phyloP scores from a whole-genome alignment of 1,140 invertebrate species.

The Meteorus sp. region DNA sequence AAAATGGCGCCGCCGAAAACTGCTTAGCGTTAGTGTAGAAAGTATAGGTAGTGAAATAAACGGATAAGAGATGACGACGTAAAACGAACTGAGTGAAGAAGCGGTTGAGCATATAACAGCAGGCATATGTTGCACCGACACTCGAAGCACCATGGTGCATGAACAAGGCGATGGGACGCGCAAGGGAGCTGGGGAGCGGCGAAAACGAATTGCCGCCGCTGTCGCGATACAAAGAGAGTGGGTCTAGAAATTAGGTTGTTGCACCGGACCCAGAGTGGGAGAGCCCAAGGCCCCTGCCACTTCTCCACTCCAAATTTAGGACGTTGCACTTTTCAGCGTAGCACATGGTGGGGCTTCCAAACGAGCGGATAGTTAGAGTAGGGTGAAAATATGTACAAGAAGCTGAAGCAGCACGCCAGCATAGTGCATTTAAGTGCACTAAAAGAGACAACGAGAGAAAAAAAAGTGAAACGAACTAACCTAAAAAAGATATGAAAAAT shows the following conservation, averaged over 20 bases:
- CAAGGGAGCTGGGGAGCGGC: constrained; percentile 24
- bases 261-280: constrained; percentile 48
- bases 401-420: background rate
- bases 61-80: constrained; percentile 25
- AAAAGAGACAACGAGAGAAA: constrained; percentile 10
- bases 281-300: constrained; percentile 57
- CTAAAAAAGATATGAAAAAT: too few species aligned
- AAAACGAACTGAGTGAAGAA: constrained; percentile 11
- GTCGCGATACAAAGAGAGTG: constrained; percentile 32
- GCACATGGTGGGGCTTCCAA: constrained; percentile 41
- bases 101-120: constrained; percentile 10
- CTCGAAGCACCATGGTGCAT: too few species aligned
- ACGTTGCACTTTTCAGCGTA: constrained; percentile 59
- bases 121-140: too few species aligned
- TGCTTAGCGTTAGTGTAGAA: constrained; percentile 57
- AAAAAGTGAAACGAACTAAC: constrained; percentile 7
- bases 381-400: too few species aligned
- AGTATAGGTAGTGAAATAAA: constrained; percentile 39
- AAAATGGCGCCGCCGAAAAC: constrained; percentile 50
- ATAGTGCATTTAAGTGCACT: constrained; percentile 30
- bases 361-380: constrained; percentile 37
- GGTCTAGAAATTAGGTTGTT: constrained; percentile 62
- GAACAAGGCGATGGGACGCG: background rate
- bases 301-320: constrained; percentile 55
- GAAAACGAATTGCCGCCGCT: constrained; percentile 24